Evolutionary conservation across 2,113 vertebrate species (phyloP).

Genomic region (Ursus arctos): DNA sequence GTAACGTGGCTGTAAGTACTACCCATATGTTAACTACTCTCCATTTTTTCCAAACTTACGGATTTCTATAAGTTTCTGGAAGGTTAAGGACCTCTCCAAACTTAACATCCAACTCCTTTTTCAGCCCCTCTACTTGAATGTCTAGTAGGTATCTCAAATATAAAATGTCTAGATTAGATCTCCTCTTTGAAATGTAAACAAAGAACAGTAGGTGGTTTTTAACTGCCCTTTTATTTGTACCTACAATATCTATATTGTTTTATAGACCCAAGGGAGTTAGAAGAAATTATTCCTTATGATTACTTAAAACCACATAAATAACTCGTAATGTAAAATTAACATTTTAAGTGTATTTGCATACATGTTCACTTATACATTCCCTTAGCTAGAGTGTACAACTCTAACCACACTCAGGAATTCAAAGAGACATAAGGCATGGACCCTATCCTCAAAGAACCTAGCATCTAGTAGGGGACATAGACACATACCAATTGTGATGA

Average conservation of each 20-base stretch:
- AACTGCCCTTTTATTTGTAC: conserved; percentile 1
- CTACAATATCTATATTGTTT: background rate
- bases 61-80: background rate
- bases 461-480: background rate
- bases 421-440: background rate
- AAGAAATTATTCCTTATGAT: conserved; percentile 33
- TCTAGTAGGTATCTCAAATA: background rate
- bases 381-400: background rate
- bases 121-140: background rate
- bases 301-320: conserved; percentile 39
- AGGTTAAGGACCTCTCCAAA: background rate
- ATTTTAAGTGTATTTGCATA: conserved; percentile 14
- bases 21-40: background rate
- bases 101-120: background rate
- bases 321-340: conserved; percentile 29
- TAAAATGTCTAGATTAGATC: background rate
- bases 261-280: background rate
- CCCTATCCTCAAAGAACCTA: background rate
- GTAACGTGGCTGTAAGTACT: background rate
- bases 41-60: background rate
- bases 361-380: background rate
- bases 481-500: background rate
- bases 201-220: background rate
- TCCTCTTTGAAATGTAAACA: conserved; percentile 40
- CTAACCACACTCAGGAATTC: conserved; percentile 4